These are phyloP conservation scores for Nyctibius bracteatus DNA, from an alignment of 2,113 vertebrate species.

Conservation along the genomic window DNA sequence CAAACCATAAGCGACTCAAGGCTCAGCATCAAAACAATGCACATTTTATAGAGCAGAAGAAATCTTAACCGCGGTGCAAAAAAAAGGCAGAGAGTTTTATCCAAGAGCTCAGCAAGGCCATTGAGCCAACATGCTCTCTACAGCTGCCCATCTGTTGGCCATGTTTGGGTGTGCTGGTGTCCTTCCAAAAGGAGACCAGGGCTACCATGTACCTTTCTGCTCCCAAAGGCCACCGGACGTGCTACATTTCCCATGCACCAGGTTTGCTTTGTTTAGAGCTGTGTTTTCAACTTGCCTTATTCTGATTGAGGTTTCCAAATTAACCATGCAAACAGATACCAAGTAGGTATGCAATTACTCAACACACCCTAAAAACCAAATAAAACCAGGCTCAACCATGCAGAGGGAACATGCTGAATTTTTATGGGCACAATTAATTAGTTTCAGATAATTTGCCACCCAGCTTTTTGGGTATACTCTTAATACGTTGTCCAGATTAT, in stretches of 20 bases:
- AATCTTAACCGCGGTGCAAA: neutral
- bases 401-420: neutral
- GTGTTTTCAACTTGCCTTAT: neutral
- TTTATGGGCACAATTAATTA: neutral
- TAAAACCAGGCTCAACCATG: neutral
- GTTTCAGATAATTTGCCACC: conserved; percentile 22
- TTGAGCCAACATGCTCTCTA: neutral
- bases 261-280: neutral
- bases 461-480: neutral
- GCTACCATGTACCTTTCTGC: neutral
- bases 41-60: neutral
- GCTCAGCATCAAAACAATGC: neutral
- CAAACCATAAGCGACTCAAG: neutral
- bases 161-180: no score
- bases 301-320: neutral
- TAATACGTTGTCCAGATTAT: neutral
- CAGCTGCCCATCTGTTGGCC: neutral
- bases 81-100: neutral
- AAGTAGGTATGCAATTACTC: neutral
- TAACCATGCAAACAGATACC: neutral
- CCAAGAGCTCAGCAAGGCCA: neutral
- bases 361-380: neutral
- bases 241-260: neutral
- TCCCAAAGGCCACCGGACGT: neutral
- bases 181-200: neutral